These are phyloP conservation scores for Epsilonema sp. DNA, from an alignment of 2,888 invertebrate genomes.

Conservation along the genomic window DNA sequence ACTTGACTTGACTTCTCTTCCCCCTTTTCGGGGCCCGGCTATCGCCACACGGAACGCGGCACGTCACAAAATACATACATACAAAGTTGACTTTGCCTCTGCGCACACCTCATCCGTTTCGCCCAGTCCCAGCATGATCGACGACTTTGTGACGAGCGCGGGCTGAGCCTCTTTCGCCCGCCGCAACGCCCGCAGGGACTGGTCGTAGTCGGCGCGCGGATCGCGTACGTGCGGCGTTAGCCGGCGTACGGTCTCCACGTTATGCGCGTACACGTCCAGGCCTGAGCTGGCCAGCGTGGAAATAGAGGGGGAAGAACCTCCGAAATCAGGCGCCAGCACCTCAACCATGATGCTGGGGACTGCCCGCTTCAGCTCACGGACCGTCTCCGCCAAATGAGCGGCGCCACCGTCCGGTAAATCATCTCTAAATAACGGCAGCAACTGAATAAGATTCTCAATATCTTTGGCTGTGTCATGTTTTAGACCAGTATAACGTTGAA, in stretches of 20 bases:
- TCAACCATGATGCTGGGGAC: slow-evolving; percentile 68
- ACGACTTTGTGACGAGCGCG: slow-evolving; percentile 77
- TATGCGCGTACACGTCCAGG: slow-evolving; percentile 91
- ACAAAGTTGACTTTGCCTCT: neutral
- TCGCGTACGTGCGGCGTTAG: slow-evolving; percentile 50
- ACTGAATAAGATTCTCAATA: neutral
- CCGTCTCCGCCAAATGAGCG: slow-evolving; percentile 74
- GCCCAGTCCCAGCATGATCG: slow-evolving; percentile 86
- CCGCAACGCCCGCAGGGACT: slow-evolving; percentile 60
- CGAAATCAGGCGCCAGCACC: slow-evolving; percentile 87
- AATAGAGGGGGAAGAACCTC: slow-evolving; percentile 44
- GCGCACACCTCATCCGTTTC: slow-evolving; percentile 63
- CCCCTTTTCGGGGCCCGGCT: too few species aligned
- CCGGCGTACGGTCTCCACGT: slow-evolving; percentile 66
- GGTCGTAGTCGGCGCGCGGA: slow-evolving; percentile 68
- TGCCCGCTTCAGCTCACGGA: slow-evolving; percentile 58
- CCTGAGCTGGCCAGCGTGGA: slow-evolving; percentile 39
- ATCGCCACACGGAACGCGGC: too few species aligned
- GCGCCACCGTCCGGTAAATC: slow-evolving; percentile 86
- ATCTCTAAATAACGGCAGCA: slow-evolving; percentile 40
- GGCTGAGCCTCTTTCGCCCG: slow-evolving; percentile 60
- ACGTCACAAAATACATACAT: too few species aligned
- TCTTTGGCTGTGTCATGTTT: neutral
- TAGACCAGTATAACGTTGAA: neutral
- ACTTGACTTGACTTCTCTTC: too few species aligned